These are phyloP conservation scores for Acomys russatus DNA, from an alignment of 2,797 vertebrate species.

Conservation along the genomic window DNA sequence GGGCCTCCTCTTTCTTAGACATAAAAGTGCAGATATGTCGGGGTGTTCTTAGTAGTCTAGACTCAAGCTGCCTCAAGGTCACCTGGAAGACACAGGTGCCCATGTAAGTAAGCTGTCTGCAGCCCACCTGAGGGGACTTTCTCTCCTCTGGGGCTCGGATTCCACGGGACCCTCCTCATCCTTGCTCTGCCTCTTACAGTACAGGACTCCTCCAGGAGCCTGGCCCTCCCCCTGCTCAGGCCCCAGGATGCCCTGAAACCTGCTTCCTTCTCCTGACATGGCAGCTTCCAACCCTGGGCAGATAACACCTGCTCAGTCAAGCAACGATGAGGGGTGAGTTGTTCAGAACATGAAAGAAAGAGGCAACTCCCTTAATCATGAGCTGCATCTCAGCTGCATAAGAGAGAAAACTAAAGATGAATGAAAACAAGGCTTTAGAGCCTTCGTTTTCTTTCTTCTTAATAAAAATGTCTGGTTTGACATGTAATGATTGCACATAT, in stretches of 20 bases:
- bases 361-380: not conserved
- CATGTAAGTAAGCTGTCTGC: fast-evolving
- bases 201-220: fast-evolving
- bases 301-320: not conserved
- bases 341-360: not conserved
- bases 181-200: not conserved
- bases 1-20: too few species aligned
- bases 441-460: not conserved
- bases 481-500: not conserved
- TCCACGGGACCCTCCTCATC: not conserved
- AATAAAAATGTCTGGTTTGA: not conserved
- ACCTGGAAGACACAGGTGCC: not conserved
- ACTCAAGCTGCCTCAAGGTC: not conserved
- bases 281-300: not conserved
- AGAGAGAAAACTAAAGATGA: not conserved
- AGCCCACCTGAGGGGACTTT: not conserved
- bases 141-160: not conserved
- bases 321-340: fast-evolving
- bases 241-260: not conserved
- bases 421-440: not conserved
- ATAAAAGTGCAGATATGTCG: not conserved
- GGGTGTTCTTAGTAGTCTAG: too few species aligned
- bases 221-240: fast-evolving
- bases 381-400: not conserved
- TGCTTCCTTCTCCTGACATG: not conserved